Percentiles rank a stretch among this genome's conserved stretches.
Conservation (phyloP, 2,888 invertebrate genomes). For the Coelogynopora nodosa region DNA sequence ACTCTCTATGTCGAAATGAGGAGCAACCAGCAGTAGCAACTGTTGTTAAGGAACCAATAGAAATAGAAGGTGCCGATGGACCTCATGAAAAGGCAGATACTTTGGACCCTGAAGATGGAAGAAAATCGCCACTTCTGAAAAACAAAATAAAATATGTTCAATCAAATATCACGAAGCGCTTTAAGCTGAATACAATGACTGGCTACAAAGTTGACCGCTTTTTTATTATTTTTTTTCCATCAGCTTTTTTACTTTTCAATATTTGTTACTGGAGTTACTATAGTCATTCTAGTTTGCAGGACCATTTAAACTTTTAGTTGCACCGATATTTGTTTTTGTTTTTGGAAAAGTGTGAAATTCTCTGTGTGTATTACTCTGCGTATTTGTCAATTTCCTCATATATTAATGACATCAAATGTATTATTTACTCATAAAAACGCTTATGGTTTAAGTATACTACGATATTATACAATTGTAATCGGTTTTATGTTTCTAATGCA, state of each 20-base stretch:
- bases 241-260: conserved; percentile 32
- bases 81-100: neutral
- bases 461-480: too few relatives aligned
- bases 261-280: conserved; percentile 21
- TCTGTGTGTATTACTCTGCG: too few relatives aligned
- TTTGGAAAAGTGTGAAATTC: too few relatives aligned
- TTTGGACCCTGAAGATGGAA: neutral
- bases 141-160: neutral
- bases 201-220: conserved; percentile 20
- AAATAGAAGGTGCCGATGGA: neutral
- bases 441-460: too few relatives aligned
- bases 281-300: too few relatives aligned
- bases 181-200: neutral
- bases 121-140: neutral
- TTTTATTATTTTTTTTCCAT: conserved; percentile 18
- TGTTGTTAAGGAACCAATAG: neutral
- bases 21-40: neutral
- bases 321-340: too few relatives aligned
- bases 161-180: neutral
- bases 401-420: too few relatives aligned
- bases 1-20: conserved; percentile 3
- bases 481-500: too few relatives aligned
- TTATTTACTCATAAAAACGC: too few relatives aligned
- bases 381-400: too few relatives aligned
- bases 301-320: too few relatives aligned